Evolutionary conservation across 2,113 vertebrate genomes (phyloP).

Genomic region (Theristicus caerulescens): DNA sequence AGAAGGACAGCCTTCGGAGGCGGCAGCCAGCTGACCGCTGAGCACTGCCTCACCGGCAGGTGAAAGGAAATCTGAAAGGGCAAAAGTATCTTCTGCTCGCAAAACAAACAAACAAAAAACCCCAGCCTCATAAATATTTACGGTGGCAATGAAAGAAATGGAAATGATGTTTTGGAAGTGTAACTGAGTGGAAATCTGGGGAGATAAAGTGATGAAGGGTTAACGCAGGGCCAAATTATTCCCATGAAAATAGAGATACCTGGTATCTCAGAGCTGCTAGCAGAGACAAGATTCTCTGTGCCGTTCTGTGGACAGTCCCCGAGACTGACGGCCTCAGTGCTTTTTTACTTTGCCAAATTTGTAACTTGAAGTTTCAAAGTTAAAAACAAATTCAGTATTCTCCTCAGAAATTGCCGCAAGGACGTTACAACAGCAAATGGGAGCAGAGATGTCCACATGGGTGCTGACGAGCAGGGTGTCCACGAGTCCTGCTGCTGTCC

Average conservation of each 20-base stretch:
- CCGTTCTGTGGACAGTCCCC: not conserved
- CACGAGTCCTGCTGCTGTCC: not conserved
- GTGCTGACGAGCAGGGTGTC: not conserved
- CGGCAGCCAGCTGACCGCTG: not conserved
- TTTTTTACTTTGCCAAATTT: not conserved
- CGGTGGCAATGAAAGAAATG: too few species aligned
- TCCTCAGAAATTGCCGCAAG: not conserved
- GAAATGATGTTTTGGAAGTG: not conserved
- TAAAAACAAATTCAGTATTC: not conserved
- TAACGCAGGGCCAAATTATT: not conserved
- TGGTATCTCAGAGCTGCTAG: not conserved
- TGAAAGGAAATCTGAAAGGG: not conserved
- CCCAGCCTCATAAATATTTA: not conserved
- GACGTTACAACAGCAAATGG: not conserved
- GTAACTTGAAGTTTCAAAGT: not conserved
- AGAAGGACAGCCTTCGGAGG: not conserved
- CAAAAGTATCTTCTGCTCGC: not conserved
- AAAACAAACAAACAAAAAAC: not conserved
- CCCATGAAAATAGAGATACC: accelerated
- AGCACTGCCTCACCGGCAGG: not conserved
- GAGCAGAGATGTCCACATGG: not conserved
- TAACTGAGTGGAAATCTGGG: not conserved
- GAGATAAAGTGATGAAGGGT: not conserved
- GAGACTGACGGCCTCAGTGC: not conserved
- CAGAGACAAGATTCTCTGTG: not conserved